Conservation (phyloP, 2,797 vertebrate species). For the Synaphobranchus kaupii region DNA sequence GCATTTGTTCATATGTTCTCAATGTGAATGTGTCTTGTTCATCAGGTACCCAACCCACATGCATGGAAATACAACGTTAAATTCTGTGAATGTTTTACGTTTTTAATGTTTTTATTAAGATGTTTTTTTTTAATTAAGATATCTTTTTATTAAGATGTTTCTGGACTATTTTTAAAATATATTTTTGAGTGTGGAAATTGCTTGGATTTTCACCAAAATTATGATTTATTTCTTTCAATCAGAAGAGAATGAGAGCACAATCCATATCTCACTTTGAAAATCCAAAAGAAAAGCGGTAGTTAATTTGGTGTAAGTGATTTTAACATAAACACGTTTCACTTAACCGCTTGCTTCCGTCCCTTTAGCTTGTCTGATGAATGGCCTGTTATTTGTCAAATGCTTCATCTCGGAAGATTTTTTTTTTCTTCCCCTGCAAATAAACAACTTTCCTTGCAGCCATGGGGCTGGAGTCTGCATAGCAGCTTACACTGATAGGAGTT, state of each 20-base stretch:
- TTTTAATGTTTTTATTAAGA: neutral
- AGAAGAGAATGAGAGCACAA: slow-evolving; percentile 17
- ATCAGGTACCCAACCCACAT: neutral
- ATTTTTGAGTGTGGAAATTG: neutral
- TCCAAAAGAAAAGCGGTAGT: slow-evolving; percentile 32
- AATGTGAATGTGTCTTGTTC: neutral
- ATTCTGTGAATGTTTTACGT: neutral
- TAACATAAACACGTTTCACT: slow-evolving; percentile 44
- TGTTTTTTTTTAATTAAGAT: too few relatives aligned
- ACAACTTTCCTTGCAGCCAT: slow-evolving; percentile 48
- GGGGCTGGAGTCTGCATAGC: slow-evolving; percentile 44
- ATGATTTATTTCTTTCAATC: slow-evolving; percentile 14
- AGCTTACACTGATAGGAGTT: slow-evolving; percentile 31
- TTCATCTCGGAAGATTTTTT: slow-evolving; percentile 42
- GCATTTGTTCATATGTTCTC: neutral
- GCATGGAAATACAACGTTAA: neutral
- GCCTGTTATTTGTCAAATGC: slow-evolving; percentile 52
- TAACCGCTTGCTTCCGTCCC: slow-evolving; percentile 46
- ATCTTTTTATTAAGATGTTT: neutral
- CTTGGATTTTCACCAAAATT: neutral
- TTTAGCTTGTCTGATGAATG: slow-evolving; percentile 46
- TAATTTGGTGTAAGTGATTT: slow-evolving; percentile 48
- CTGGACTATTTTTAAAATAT: neutral
- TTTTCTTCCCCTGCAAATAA: slow-evolving; percentile 52
- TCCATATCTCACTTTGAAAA: slow-evolving; percentile 30